Conservation (phyloP, 2,113 vertebrate species). For the Stigmatopora argus region DNA sequence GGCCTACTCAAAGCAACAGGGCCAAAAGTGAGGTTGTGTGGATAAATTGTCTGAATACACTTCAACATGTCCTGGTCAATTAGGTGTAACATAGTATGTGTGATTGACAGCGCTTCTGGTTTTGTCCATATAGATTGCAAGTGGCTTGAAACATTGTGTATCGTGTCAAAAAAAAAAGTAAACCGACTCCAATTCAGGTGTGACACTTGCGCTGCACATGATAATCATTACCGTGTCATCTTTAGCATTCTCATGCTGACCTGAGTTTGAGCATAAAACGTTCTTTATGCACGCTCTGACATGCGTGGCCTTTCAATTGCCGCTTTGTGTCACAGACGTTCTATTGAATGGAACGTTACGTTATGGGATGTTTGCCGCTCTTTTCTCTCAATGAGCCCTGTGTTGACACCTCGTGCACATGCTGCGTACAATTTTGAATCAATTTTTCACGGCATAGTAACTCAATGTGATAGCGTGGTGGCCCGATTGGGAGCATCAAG, state of each 20-base stretch:
- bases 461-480: constrained; percentile 14
- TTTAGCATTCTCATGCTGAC: neutral
- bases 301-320: neutral
- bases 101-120: neutral
- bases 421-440: constrained; percentile 31
- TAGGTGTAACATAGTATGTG: neutral
- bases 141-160: neutral
- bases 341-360: constrained; percentile 24
- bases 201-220: neutral
- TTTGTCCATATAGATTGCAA: neutral
- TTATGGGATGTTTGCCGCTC: constrained; percentile 8
- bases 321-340: constrained; percentile 10
- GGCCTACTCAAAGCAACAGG: neutral
- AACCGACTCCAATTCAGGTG: neutral
- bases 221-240: neutral
- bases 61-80: neutral
- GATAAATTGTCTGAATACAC: neutral
- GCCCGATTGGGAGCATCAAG: constrained; percentile 40
- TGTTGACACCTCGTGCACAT: constrained; percentile 11
- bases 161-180: neutral
- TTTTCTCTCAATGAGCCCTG: constrained; percentile 5
- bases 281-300: neutral
- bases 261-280: neutral
- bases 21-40: neutral
- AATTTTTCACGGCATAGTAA: constrained; percentile 19